Conservation (phyloP, 2,113 vertebrate genomes). For the Alectura lathami region DNA sequence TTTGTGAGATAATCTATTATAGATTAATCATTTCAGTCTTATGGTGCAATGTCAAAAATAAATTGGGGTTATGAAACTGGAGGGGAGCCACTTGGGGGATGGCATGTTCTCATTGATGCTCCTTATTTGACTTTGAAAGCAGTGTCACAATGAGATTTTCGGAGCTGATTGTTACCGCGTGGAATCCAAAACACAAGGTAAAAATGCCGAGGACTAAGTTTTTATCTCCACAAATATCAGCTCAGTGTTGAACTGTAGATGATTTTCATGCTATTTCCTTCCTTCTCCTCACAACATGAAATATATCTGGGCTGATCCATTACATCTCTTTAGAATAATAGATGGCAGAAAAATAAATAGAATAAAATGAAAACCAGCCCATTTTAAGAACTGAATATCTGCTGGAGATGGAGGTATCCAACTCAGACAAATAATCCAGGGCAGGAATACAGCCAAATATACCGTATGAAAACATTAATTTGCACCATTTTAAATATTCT, state of each 20-base stretch:
- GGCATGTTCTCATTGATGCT: not conserved
- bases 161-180: slow-evolving; percentile 33
- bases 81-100: slow-evolving; percentile 21
- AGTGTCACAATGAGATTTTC: slow-evolving; percentile 38
- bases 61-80: slow-evolving; percentile 45
- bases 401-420: slow-evolving; percentile 28
- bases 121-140: slow-evolving; percentile 71
- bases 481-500: slow-evolving; percentile 71
- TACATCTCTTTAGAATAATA: slow-evolving; percentile 51
- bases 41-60: slow-evolving; percentile 65
- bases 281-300: slow-evolving; percentile 9
- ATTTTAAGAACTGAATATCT: slow-evolving; percentile 45
- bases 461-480: slow-evolving; percentile 62
- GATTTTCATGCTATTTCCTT: slow-evolving; percentile 35
- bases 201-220: slow-evolving; percentile 39
- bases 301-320: slow-evolving; percentile 49
- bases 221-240: slow-evolving; percentile 45
- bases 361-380: slow-evolving; percentile 7
- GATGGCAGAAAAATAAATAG: slow-evolving; percentile 29
- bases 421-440: slow-evolving; percentile 43
- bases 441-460: slow-evolving; percentile 57
- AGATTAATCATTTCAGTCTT: slow-evolving; percentile 52
- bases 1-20: slow-evolving; percentile 48
- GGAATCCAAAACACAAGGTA: slow-evolving; percentile 50
- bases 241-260: slow-evolving; percentile 19